A percentile compares a stretch with the other conserved stretches of the same genome.
phyloP scores from a whole-genome alignment of 2,888 invertebrate genomes.

The Hemithea aestivaria region DNA sequence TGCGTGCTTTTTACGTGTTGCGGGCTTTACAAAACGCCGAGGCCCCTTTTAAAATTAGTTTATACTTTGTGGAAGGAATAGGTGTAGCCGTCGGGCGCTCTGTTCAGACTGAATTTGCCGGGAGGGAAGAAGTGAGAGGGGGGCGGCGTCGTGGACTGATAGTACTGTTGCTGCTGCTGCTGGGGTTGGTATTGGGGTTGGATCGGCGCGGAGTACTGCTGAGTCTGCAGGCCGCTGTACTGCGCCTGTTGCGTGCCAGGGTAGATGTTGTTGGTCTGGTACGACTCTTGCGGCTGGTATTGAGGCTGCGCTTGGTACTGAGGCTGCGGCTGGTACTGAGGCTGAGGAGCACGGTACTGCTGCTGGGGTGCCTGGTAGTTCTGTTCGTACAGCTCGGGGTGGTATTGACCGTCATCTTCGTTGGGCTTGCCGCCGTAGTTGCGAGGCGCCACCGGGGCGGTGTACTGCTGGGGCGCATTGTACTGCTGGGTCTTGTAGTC shows the following conservation, averaged over 20 bases:
- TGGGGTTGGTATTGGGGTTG: constrained; percentile 25
- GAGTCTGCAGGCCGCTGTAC: constrained; percentile 65
- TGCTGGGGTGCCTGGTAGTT: constrained; percentile 62
- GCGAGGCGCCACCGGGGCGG: constrained; percentile 70
- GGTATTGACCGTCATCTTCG: constrained; percentile 74
- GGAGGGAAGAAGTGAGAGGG: constrained; percentile 90
- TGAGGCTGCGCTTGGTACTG: constrained; percentile 54
- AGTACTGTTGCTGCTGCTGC: constrained; percentile 70
- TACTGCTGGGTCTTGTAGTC: constrained; percentile 66
- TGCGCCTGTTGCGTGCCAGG: constrained; percentile 71
- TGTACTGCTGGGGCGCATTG: constrained; percentile 71
- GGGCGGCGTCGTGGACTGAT: constrained; percentile 81
- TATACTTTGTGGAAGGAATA: constrained; percentile 88
- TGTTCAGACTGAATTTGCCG: constrained; percentile 90
- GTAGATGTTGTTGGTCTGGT: constrained; percentile 68
- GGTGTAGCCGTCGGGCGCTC: constrained; percentile 92
- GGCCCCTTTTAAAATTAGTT: constrained; percentile 52
- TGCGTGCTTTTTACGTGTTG: constrained; percentile 63
- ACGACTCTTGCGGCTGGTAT: constrained; percentile 42
- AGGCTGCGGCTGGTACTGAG: constrained; percentile 52
- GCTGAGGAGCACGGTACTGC: constrained; percentile 48
- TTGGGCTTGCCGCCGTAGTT: constrained; percentile 69
- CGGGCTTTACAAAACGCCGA: constrained; percentile 59
- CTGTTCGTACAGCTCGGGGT: constrained; percentile 73
- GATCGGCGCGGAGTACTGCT: constrained; percentile 45